Percentiles rank a stretch among this genome's conserved stretches.
Conservation (phyloP, 2,888 invertebrate genomes). For the Tortricodes alternella region DNA sequence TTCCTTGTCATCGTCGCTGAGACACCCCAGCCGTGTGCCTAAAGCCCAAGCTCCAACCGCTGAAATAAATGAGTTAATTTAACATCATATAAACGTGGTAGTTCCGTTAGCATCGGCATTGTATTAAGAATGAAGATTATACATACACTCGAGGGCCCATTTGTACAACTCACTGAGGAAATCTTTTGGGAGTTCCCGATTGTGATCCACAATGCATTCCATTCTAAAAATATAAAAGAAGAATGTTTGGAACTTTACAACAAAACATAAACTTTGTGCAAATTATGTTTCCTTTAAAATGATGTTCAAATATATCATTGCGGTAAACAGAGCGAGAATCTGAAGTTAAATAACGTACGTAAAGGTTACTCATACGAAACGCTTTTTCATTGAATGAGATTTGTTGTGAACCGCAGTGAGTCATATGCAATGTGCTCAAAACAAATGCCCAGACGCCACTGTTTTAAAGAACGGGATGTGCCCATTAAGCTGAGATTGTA, state of each 20-base stretch:
- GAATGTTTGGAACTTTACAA: conserved; percentile 21
- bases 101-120: conserved; percentile 23
- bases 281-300: conserved; percentile 35
- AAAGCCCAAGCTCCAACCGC: conserved; percentile 92
- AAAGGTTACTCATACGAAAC: conserved; percentile 55
- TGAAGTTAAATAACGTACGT: conserved; percentile 30
- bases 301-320: background rate
- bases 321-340: conserved; percentile 13
- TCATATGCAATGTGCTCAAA: conserved; percentile 64
- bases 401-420: conserved; percentile 69
- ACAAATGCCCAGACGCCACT: conserved; percentile 70
- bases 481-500: conserved; percentile 78
- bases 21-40: conserved; percentile 90
- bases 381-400: conserved; percentile 63
- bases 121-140: conserved; percentile 9
- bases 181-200: conserved; percentile 85
- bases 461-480: conserved; percentile 72
- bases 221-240: conserved; percentile 81
- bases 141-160: conserved; percentile 93
- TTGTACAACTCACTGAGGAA: conserved; percentile 89
- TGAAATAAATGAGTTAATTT: no score
- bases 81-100: no score
- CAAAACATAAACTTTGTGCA: conserved; percentile 34
- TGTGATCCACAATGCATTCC: conserved; percentile 82
- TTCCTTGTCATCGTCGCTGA: conserved; percentile 86